These are phyloP conservation scores for Mionectes macconnelli DNA, from an alignment of 2,113 vertebrate species.

Conservation along the genomic window DNA sequence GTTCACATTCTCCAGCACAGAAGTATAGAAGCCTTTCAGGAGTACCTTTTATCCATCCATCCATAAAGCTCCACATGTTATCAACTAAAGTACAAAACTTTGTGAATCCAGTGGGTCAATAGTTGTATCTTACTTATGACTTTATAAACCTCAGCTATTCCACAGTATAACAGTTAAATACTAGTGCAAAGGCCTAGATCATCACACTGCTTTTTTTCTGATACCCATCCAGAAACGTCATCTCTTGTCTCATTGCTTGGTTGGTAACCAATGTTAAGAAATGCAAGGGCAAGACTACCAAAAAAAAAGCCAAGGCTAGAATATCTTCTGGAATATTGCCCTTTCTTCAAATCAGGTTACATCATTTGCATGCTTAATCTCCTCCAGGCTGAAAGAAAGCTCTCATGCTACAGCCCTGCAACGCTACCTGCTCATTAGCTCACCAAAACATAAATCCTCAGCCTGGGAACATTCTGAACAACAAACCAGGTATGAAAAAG, in stretches of 20 bases:
- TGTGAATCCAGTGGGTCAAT: not conserved
- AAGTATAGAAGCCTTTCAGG: not conserved
- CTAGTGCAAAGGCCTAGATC: not conserved
- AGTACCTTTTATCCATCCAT: not conserved
- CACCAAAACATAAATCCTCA: not conserved
- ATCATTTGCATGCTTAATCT: not conserved
- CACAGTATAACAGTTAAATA: not conserved
- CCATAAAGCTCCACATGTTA: not conserved
- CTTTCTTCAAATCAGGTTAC: not conserved
- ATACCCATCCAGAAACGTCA: not conserved
- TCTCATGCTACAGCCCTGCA: not conserved
- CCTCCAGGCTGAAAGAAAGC: not conserved
- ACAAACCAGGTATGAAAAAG: not conserved
- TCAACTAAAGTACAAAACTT: not conserved
- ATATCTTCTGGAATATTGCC: not conserved
- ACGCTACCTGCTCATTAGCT: not conserved
- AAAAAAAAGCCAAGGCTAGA: not conserved
- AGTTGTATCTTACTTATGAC: not conserved
- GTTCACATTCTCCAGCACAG: rapidly evolving
- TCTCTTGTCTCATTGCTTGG: not conserved
- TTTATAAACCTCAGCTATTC: not conserved
- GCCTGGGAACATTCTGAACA: not conserved
- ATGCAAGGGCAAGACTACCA: not conserved
- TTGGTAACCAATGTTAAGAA: not conserved
- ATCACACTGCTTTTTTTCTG: not conserved